phyloP scores from a whole-genome alignment of 1,140 invertebrate genomes.

The Leguminivora glycinivorella region DNA sequence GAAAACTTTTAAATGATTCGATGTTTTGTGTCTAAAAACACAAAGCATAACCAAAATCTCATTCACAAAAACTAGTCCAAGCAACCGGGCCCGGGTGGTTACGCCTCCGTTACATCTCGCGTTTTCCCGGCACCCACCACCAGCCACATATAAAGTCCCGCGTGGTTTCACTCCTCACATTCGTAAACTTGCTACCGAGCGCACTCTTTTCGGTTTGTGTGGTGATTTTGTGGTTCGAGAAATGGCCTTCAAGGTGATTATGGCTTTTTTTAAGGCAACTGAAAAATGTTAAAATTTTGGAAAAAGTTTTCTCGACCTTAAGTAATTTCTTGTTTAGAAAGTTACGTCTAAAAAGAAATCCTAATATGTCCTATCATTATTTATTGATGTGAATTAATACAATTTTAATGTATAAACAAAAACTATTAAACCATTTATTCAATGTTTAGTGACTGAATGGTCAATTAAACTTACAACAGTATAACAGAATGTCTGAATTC shows the following conservation, averaged over 20 bases:
- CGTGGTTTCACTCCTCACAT: slow-evolving; percentile 53
- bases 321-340: no score
- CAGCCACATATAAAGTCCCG: slow-evolving; percentile 54
- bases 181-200: slow-evolving; percentile 46
- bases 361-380: no score
- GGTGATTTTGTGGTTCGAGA: slow-evolving; percentile 31
- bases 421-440: no score
- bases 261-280: background rate
- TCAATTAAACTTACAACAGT: no score
- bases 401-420: no score
- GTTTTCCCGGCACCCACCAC: slow-evolving; percentile 40
- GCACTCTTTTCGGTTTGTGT: slow-evolving; percentile 38
- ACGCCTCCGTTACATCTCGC: slow-evolving; percentile 7
- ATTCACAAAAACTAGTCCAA: background rate
- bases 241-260: slow-evolving; percentile 59
- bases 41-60: background rate
- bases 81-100: background rate
- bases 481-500: no score
- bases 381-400: no score
- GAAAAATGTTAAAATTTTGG: background rate
- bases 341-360: no score
- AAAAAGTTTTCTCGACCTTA: background rate
- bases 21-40: no score
- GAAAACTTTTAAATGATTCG: no score
- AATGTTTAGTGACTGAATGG: no score